Evolutionary conservation across 2,113 vertebrate species (phyloP).

Genomic region (Melanerpes formicivorus): DNA sequence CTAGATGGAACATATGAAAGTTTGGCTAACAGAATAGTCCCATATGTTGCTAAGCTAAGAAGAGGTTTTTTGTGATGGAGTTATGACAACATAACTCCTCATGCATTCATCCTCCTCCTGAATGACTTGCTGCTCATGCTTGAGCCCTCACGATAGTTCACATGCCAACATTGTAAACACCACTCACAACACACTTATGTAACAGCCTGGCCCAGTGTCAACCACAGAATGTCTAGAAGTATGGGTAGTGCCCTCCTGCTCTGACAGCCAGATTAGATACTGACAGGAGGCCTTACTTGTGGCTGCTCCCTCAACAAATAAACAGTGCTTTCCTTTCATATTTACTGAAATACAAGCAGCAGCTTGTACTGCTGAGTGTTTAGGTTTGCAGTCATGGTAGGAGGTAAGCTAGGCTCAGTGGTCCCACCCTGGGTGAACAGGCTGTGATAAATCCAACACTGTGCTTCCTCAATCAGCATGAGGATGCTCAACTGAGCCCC

Average conservation of each 20-base stretch:
- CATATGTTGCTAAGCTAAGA: neutral
- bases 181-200: neutral
- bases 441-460: neutral
- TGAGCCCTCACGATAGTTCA: neutral
- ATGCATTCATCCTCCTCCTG: neutral
- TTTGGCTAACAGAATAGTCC: neutral
- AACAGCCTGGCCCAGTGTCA: neutral
- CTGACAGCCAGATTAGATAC: neutral
- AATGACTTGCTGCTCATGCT: neutral
- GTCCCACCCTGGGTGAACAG: neutral
- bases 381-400: fast-evolving
- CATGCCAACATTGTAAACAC: neutral
- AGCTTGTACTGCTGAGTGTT: fast-evolving
- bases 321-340: neutral
- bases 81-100: neutral
- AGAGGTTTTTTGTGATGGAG: neutral
- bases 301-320: neutral
- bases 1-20: neutral
- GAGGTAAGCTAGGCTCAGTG: neutral
- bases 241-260: neutral
- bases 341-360: neutral
- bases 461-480: fast-evolving
- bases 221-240: neutral
- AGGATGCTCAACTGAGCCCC: neutral
- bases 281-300: neutral